These are phyloP conservation scores for Lagocephalus sceleratus DNA, from an alignment of 2,797 vertebrate genomes.

Conservation along the genomic window DNA sequence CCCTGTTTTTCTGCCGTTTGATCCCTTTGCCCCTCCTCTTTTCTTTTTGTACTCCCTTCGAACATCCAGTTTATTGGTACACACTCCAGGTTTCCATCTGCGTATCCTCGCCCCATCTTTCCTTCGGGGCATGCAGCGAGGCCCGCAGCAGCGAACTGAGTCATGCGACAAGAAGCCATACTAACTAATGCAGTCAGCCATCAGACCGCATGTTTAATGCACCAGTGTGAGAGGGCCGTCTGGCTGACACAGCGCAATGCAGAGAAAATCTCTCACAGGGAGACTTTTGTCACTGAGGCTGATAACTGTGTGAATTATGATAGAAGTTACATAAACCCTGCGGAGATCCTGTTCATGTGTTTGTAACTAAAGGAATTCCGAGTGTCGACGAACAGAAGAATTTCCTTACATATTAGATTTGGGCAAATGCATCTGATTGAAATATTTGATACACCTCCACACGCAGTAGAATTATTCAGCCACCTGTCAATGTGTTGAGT, in stretches of 20 bases:
- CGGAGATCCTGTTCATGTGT: slow-evolving; percentile 12
- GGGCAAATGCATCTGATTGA: too few species aligned
- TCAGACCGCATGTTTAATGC: slow-evolving; percentile 41
- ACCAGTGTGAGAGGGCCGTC: slow-evolving; percentile 8
- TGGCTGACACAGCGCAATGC: slow-evolving; percentile 38
- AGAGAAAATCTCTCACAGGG: slow-evolving; percentile 14
- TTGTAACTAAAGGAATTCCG: neutral
- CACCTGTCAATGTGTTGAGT: too few species aligned
- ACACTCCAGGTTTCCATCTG: too few species aligned
- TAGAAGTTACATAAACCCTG: neutral
- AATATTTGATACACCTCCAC: too few species aligned
- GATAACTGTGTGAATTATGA: slow-evolving; percentile 1
- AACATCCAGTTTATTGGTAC: too few species aligned
- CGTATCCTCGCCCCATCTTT: neutral
- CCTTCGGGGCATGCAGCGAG: too few species aligned
- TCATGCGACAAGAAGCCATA: neutral
- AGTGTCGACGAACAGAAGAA: neutral
- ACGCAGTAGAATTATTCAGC: too few species aligned
- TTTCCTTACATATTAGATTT: slow-evolving; percentile 1
- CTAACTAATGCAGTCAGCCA: neutral
- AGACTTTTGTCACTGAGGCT: slow-evolving; percentile 2
- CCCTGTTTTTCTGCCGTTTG: slow-evolving; percentile 17
- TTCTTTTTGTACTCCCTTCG: slow-evolving; percentile 2
- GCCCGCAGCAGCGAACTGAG: neutral
- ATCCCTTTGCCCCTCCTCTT: slow-evolving; percentile 7